phyloP scores from a whole-genome alignment of 2,797 vertebrate species.

The Tapera naevia region DNA sequence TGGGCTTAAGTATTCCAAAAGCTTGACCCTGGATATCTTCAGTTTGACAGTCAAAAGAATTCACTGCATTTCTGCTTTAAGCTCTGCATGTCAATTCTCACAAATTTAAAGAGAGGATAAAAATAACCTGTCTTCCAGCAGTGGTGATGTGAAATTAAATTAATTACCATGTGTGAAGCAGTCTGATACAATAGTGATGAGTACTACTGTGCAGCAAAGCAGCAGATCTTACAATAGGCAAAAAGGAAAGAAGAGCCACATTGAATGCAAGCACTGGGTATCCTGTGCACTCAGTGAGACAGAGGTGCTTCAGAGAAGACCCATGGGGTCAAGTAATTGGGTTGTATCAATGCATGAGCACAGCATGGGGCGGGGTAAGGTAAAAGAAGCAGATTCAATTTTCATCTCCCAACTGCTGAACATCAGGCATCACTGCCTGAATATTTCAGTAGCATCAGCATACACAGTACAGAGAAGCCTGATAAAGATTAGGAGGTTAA shows the following conservation, averaged over 20 bases:
- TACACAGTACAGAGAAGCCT: neutral
- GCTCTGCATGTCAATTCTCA: constrained; percentile 1
- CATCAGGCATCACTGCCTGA: neutral
- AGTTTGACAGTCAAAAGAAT: neutral
- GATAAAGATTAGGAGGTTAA: neutral
- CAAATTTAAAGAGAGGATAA: constrained; percentile 34
- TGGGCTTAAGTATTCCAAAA: neutral
- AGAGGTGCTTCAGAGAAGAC: neutral
- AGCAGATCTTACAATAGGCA: neutral
- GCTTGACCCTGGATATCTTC: neutral
- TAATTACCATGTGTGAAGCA: constrained; percentile 49
- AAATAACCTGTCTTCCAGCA: constrained; percentile 55
- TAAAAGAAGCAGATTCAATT: neutral
- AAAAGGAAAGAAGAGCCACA: neutral
- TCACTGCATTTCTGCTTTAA: neutral
- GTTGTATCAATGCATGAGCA: neutral
- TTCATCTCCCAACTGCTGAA: neutral
- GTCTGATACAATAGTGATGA: constrained; percentile 42
- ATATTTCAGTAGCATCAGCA: neutral
- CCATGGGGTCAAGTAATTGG: neutral
- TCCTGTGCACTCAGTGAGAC: neutral
- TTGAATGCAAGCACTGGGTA: neutral
- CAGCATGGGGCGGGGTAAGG: neutral
- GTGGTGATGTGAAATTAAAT: constrained; percentile 53
- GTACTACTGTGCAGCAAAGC: constrained; percentile 21